Evolutionary conservation across 2,888 invertebrate genomes (phyloP), one percentile per base, ranked within the genome.

Genomic region (Griposia aprilina): DNA sequence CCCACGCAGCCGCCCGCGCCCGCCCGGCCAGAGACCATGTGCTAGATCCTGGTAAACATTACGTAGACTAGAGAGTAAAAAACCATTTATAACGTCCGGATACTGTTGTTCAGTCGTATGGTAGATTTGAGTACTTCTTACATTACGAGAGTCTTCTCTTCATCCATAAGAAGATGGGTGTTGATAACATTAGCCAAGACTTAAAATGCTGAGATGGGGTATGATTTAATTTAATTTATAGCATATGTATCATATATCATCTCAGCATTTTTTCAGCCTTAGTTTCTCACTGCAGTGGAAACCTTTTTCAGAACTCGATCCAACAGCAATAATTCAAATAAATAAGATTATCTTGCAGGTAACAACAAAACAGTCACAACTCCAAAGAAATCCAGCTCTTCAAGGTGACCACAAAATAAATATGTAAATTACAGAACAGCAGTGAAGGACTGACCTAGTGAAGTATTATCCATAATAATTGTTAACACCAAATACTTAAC

Each of bases 21-120:
- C 15, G 90, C 94, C 1, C 81, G 94, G 0, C 97, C 97, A 0
- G 97, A 97, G 91, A 97, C 96, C 81, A 97, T 97, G 96, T 97
- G 97, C 94, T 96, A 69, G 69, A 17, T 2, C 11, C 17, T 69
- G 59, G 69, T 69, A 69, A n/a, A 20, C 17, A 15, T 52, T 52
- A 30, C 23, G 48, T 50, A 30, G 13, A 20, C 4, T 13, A 26
- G 7, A 50, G 15, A 23, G 4, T 23, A 30, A 10, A 30, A 10
- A 67, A 67, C 26, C 15, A 36, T 36, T 20, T 11, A 23, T 8
- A 30, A 7, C 3, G 15, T 7, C 59, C 59, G 59, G 15, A 60
- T 26, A 59, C 26, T 15, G 11, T 4, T 62, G 11, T 10, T 62
- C 20, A 10, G 30, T 20, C 17, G 17, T 60, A 59, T 15, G 15